Percentiles rank a stretch among this genome's conserved stretches.
Conservation (phyloP, 2,113 vertebrate genomes). For the Paradisaea rubra region DNA sequence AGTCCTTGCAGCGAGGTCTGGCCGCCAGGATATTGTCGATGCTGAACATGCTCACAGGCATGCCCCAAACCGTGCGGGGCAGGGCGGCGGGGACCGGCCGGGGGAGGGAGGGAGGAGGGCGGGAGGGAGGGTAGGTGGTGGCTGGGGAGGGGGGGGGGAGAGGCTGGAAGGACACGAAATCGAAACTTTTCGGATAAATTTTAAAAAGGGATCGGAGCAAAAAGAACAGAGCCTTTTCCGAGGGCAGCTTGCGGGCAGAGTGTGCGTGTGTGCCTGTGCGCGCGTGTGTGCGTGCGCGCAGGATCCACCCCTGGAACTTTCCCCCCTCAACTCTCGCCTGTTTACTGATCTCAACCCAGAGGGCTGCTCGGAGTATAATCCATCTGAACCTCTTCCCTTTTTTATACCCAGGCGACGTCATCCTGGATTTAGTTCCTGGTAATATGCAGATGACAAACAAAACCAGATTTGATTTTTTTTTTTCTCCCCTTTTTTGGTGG, state of each 20-base stretch:
- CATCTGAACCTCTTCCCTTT: constrained; percentile 74
- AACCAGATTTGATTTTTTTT: constrained; percentile 74
- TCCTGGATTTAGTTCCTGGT: constrained; percentile 75
- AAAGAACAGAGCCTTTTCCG: background rate
- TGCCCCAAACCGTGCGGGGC: constrained; percentile 69
- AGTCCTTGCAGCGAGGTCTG: constrained; percentile 91
- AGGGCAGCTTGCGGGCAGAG: constrained; percentile 6
- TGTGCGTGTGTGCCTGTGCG: background rate
- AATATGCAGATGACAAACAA: constrained; percentile 80
- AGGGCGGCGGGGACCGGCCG: constrained; percentile 16
- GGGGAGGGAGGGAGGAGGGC: background rate
- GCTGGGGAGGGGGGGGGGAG: background rate
- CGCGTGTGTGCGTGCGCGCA: constrained; percentile 49
- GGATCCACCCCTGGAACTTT: constrained; percentile 65
- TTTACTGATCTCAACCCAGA: constrained; percentile 60
- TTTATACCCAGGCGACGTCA: constrained; percentile 96
- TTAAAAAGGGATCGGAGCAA: background rate
- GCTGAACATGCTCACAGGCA: constrained; percentile 98
- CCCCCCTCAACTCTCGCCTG: constrained; percentile 59
- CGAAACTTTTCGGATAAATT: constrained; percentile 40
- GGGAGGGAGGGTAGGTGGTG: too few species aligned
- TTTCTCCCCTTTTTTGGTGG: constrained; percentile 22
- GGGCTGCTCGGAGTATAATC: constrained; percentile 69
- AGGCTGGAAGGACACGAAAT: background rate
- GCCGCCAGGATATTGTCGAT: constrained; percentile 97